These are phyloP conservation scores for Leptinotarsa undecemlineata DNA, from an alignment of 1,140 invertebrate genomes.

Conservation along the genomic window DNA sequence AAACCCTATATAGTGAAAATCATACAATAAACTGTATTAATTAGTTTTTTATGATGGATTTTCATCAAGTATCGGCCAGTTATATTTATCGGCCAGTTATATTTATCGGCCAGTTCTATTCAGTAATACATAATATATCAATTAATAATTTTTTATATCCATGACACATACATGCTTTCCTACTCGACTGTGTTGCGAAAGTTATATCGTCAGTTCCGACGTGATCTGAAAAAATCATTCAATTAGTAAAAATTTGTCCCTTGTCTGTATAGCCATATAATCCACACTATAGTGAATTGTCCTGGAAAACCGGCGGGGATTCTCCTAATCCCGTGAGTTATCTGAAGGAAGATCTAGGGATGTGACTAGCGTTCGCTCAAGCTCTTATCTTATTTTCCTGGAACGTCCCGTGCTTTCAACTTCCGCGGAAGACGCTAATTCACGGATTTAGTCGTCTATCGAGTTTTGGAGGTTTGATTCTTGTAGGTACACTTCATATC, in stretches of 20 bases:
- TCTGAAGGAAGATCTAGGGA: constrained; percentile 26
- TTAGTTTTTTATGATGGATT: no score
- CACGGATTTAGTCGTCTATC: constrained; percentile 2
- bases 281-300: constrained; percentile 7
- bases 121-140: no score
- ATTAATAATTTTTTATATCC: no score
- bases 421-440: constrained; percentile 24
- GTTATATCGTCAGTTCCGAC: neutral
- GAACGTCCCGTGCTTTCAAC: constrained; percentile 19
- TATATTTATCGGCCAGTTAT: no score
- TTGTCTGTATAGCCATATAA: neutral
- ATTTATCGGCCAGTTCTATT: no score
- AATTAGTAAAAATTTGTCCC: constrained; percentile 20
- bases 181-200: no score
- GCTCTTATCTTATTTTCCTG: constrained; percentile 35
- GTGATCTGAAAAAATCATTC: constrained; percentile 11
- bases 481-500: neutral
- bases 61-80: no score
- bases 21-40: no score
- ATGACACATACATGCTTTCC: no score
- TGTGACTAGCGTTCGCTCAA: constrained; percentile 24
- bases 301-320: constrained; percentile 19
- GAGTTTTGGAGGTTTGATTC: neutral
- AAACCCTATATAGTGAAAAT: no score
- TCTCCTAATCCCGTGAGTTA: constrained; percentile 27